Base-by-base conservation (phyloP, 1,140 invertebrate genomes). In the Drosophila carrolli region DNA sequence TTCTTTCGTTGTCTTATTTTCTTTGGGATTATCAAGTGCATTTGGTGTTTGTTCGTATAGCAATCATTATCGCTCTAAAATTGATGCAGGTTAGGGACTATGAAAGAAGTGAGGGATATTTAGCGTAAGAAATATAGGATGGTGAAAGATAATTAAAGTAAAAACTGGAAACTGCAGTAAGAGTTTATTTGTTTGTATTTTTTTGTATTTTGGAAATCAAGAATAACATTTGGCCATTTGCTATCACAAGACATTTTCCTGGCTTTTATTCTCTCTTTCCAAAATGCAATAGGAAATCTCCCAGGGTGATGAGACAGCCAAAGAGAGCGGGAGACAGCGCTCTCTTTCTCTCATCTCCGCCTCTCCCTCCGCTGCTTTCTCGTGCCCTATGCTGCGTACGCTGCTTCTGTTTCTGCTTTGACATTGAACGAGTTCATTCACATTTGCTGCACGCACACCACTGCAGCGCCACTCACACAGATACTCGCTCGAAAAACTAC, bases 341-440 rank as follows among this genome's bases (percentile, higher is more conserved):
- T 38, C 37, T 40, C 46, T 35, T 40, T 40, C n/a, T 37, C 29
- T 32, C 29, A 32, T 54, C 19, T 62, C 16, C 41, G 35, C 27
- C 55, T 73, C 37, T 23, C 38, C 38, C 50, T 37, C 50, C 48
- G 23, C 44, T 65, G 74, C 55, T 60, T 44, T 85, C 51, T 81
- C 70, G 70, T 61, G 82, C 75, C 75, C 70, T 81, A 81, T 86
- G 82, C 78, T 84, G 81, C 80, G 85, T 78, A 75, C 71, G 60
- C 63, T 84, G 66, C 70, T 72, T 68, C 74, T 81, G 70, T 58
- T 75, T 75, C 74, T 75, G 73, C 62, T 76, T 76, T 92, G 91
- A 92, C 91, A 92, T 92, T 92, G 91, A 92, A 92, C 90, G 91
- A 90, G 91, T 92, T 92, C 91, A 92, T 92, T 92, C 89, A 91